Evolutionary conservation across 64 coral and sea anemone genomes (phyloP), one percentile per base, ranked within the genome.

Genomic region (Montipora cactus): DNA sequence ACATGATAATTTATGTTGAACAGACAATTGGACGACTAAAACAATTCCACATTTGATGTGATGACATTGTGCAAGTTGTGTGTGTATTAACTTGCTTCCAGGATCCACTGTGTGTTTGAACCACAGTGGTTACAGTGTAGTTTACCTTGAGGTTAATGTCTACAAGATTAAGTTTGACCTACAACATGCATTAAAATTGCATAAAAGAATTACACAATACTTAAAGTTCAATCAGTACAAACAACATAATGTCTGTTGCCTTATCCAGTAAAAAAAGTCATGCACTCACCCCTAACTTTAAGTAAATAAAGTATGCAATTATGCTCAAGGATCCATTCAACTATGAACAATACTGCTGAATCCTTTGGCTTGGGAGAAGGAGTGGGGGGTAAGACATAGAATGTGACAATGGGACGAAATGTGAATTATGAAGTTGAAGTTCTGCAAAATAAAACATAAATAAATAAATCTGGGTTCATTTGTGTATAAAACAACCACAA

Each of bases 21-120:
- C 81, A 86, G 23, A 73, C 72, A 85, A 92, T 92, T 78, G 88
- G 88, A 37, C 20, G 88, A 49, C 23, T 89, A 47, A 89, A 89
- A 45, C 50, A 66, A 45, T 89, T 64, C 74, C 49, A 44, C 5
- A 89, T 67, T 37, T 66, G 78, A 16, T 89, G 88, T 79, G 75
- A 79, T 89, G 87, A 77, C 72, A 75, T 91, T 79, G 89, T 91
- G 0, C 62, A 37, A 75, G 61, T 79, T 77, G 66, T 79, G 64
- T 79, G 79, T 89, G 73, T 71, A 89, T 37, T 79, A 23, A 89
- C 88, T 45, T 77, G 74, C 55, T 79, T 79, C 1, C 47, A 78
- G 14, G 88, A 61, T n/a, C 88, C 88, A 79, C 44, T 89, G 52
- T 89, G 88, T 89, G 51, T 78, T 5, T 89, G 72, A 78, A 71